Conservation (phyloP, 2,888 invertebrate genomes). For the Carabus problematicus region DNA sequence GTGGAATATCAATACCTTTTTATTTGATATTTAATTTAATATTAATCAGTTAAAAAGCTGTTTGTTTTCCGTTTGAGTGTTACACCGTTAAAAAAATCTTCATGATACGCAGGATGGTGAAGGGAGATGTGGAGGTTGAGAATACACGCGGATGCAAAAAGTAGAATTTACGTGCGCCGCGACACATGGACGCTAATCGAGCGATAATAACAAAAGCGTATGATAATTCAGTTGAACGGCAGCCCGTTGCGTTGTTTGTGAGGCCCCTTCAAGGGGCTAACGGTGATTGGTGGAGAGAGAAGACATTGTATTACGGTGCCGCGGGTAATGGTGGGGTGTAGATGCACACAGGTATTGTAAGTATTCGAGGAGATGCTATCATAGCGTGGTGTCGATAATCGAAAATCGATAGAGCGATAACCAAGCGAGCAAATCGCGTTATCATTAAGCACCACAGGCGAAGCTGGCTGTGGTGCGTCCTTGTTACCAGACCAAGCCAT, state of each 20-base stretch:
- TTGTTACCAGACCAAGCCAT: too few relatives aligned
- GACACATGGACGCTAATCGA: slow-evolving; percentile 38
- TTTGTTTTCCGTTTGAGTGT: too few relatives aligned
- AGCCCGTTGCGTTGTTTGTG: too few relatives aligned
- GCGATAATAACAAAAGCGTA: slow-evolving; percentile 38
- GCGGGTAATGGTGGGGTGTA: neutral
- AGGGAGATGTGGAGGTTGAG: too few relatives aligned
- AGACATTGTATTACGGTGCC: neutral
- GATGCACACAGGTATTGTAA: slow-evolving; percentile 30
- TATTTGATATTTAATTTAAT: too few relatives aligned
- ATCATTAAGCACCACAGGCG: slow-evolving; percentile 31
- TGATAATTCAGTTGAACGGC: slow-evolving; percentile 32
- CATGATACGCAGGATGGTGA: too few relatives aligned
- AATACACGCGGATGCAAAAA: too few relatives aligned
- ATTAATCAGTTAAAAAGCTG: too few relatives aligned
- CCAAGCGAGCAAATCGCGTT: slow-evolving; percentile 37
- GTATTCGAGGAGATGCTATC: slow-evolving; percentile 30
- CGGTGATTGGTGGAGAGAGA: too few relatives aligned
- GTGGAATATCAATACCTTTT: too few relatives aligned
- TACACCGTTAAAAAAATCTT: too few relatives aligned
- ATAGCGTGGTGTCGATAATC: slow-evolving; percentile 36
- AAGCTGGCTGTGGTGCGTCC: neutral
- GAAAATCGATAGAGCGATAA: slow-evolving; percentile 39
- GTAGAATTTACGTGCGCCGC: slow-evolving; percentile 6
- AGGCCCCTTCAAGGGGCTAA: too few relatives aligned